Conservation (phyloP, 2,888 invertebrate genomes). For the Aromia moschata region DNA sequence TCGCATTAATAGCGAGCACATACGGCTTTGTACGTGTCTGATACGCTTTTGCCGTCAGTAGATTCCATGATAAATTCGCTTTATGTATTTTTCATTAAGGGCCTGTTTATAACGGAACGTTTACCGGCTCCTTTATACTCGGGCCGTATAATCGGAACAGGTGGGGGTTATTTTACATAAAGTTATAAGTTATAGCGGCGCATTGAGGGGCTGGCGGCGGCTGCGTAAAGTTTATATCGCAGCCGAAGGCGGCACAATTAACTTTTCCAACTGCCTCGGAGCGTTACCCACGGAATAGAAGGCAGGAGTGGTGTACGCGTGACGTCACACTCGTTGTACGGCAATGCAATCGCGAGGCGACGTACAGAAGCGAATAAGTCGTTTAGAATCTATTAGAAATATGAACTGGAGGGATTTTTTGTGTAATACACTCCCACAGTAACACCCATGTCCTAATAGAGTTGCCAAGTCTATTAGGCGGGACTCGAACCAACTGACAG, state of each 20-base stretch:
- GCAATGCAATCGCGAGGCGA: no score
- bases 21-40: neutral
- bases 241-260: constrained; percentile 33
- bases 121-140: neutral
- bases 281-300: no score
- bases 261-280: constrained; percentile 29
- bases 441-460: no score
- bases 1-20: neutral
- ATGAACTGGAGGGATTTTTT: no score
- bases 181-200: constrained; percentile 11
- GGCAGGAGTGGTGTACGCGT: no score
- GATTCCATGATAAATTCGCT: no score
- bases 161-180: constrained; percentile 7
- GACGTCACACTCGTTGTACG: no score
- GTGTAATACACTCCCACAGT: no score
- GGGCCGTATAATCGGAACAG: constrained; percentile 2
- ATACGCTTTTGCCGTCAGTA: neutral
- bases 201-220: neutral
- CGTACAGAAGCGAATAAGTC: no score
- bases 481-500: no score
- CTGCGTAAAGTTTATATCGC: constrained; percentile 31
- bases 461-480: no score
- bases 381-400: no score
- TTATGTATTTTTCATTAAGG: neutral
- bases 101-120: neutral